Evolutionary conservation across 2,888 invertebrate species (phyloP).

Genomic region (Thecophora atra): DNA sequence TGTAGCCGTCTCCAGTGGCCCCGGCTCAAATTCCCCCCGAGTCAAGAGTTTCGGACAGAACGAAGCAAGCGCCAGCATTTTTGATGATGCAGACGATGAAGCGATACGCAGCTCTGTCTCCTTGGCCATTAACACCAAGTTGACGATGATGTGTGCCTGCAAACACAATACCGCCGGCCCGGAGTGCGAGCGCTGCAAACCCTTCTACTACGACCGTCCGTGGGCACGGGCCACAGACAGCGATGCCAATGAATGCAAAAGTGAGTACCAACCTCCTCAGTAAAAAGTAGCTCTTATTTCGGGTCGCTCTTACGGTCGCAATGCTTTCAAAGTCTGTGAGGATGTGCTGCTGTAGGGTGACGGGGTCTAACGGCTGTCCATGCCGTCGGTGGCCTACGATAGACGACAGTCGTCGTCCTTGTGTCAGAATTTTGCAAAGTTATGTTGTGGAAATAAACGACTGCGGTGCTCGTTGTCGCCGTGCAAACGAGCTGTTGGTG

Average conservation of each 20-base stretch:
- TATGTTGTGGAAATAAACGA: constrained; percentile 20
- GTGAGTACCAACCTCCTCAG: constrained; percentile 71
- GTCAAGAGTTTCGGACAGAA: constrained; percentile 25
- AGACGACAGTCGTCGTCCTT: constrained; percentile 20
- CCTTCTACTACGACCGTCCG: constrained; percentile 98
- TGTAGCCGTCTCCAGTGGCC: constrained; percentile 65
- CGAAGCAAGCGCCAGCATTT: constrained; percentile 69
- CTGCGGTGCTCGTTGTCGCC: background rate
- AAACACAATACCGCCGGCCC: constrained; percentile 98
- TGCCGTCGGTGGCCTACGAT: constrained; percentile 3
- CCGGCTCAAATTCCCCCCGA: constrained; percentile 59
- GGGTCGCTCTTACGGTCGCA: background rate
- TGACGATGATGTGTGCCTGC: constrained; percentile 90
- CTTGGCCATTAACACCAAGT: constrained; percentile 47
- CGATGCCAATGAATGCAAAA: constrained; percentile 98
- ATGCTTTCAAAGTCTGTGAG: background rate
- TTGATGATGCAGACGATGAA: constrained; percentile 54
- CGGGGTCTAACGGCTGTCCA: background rate
- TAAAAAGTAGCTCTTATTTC: background rate
- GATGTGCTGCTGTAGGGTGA: background rate
- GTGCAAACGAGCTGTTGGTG: constrained; percentile 33
- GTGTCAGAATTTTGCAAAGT: constrained; percentile 24
- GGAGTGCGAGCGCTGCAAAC: constrained; percentile 98
- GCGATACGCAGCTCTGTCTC: constrained; percentile 52
- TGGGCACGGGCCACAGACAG: constrained; percentile 97